phyloP scores from a whole-genome alignment of 1,140 invertebrate species.

The Heliconius hermathena region DNA sequence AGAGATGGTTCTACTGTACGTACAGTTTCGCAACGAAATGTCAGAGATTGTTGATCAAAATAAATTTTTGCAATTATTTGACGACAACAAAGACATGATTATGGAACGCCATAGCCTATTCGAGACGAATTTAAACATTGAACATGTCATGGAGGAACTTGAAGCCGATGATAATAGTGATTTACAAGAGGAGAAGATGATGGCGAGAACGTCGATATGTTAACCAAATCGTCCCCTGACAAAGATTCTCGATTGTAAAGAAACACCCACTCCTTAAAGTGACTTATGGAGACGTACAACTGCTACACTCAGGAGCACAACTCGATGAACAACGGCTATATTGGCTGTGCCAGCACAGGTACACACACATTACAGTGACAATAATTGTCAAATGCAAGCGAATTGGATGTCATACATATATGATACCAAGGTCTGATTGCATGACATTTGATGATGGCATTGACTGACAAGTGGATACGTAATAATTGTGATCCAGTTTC shows the following conservation, averaged over 20 bases:
- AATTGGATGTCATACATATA: no score
- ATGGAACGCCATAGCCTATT: constrained; percentile 52
- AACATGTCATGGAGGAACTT: constrained; percentile 52
- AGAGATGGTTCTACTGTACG: constrained; percentile 61
- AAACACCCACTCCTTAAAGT: neutral
- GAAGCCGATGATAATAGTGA: neutral
- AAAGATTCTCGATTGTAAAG: neutral
- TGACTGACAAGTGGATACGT: constrained; percentile 4
- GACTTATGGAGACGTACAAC: neutral
- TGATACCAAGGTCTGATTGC: constrained; percentile 11
- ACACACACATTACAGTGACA: neutral
- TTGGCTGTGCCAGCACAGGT: neutral
- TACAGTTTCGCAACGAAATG: constrained; percentile 58
- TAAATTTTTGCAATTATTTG: constrained; percentile 57
- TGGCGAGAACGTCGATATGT: neutral
- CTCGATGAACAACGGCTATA: neutral
- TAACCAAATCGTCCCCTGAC: neutral
- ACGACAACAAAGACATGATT: constrained; percentile 56
- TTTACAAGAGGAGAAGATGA: neutral
- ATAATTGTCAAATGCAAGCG: no score
- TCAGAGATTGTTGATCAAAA: constrained; percentile 56
- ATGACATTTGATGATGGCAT: neutral
- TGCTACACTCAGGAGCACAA: neutral
- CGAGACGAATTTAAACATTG: constrained; percentile 52
- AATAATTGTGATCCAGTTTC: neutral